Evolutionary conservation across 2,888 invertebrate species (phyloP).

Genomic region (Oscheius onirici): DNA sequence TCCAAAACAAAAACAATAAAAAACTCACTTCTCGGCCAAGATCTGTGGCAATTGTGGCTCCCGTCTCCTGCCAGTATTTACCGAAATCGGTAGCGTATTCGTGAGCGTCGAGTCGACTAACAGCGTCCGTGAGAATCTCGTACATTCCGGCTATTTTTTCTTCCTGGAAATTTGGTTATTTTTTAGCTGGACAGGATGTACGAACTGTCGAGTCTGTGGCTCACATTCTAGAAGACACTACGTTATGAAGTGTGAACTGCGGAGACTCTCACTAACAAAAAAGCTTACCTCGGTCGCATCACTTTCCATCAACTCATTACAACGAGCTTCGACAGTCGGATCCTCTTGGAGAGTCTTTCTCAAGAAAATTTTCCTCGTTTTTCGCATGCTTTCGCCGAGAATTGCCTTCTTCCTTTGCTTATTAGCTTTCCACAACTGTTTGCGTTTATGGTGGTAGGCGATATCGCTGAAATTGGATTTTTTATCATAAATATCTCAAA

Average conservation of each 20-base stretch:
- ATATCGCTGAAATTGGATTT: conserved; percentile 5
- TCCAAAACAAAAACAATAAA: background rate
- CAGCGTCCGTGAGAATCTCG: conserved; percentile 3
- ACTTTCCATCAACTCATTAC: background rate
- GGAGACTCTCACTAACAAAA: background rate
- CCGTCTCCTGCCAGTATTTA: conserved; percentile 1
- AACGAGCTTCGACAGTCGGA: background rate
- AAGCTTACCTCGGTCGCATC: background rate
- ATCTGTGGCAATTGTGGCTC: background rate
- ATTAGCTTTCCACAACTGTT: background rate
- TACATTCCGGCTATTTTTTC: background rate
- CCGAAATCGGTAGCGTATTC: background rate
- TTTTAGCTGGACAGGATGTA: no score
- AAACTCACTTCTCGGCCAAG: background rate
- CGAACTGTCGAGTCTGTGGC: no score
- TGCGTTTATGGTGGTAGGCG: background rate
- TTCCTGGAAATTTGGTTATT: background rate
- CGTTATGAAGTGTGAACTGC: no score
- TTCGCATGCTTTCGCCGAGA: background rate
- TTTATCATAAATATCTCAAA: no score
- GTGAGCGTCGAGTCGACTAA: background rate
- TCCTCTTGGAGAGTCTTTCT: background rate
- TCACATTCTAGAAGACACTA: no score
- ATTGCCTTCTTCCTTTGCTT: background rate
- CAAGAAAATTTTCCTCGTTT: background rate